These are phyloP conservation scores for Goniozus legneri DNA, from an alignment of 1,140 invertebrate species.

Conservation along the genomic window DNA sequence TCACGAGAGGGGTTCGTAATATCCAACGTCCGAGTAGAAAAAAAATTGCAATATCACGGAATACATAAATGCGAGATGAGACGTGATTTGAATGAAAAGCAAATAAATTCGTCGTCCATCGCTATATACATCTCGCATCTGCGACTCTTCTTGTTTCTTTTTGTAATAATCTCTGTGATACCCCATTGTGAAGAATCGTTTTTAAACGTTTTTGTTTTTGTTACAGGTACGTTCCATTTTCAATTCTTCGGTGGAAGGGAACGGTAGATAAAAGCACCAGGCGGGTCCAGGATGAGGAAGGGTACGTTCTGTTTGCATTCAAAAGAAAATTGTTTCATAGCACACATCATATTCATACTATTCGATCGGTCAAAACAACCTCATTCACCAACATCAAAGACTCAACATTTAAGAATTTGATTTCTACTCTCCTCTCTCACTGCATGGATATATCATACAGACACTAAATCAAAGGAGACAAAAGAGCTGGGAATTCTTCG, in stretches of 20 bases:
- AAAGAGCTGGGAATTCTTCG: no score
- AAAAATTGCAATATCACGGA: slow-evolving; percentile 51
- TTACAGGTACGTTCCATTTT: slow-evolving; percentile 22
- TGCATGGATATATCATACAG: no score
- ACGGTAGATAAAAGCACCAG: neutral
- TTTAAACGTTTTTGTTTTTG: slow-evolving; percentile 10
- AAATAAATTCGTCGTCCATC: slow-evolving; percentile 50
- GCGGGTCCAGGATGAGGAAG: neutral
- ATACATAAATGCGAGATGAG: slow-evolving; percentile 52
- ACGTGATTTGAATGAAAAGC: slow-evolving; percentile 50
- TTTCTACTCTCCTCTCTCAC: no score
- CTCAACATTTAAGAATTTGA: no score
- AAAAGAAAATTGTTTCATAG: slow-evolving; percentile 1
- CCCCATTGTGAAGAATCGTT: neutral
- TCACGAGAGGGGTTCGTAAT: slow-evolving; percentile 39
- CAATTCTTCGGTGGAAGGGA: neutral
- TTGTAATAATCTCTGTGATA: no score
- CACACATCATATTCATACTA: neutral
- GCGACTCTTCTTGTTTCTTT: slow-evolving; percentile 30
- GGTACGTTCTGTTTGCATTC: neutral
- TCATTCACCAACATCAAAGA: no score
- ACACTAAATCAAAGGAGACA: no score
- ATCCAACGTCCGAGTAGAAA: slow-evolving; percentile 32
- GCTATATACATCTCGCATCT: no score
- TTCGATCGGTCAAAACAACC: no score